phyloP scores from a whole-genome alignment of 2,797 vertebrate species.

The Sebastes taczanowskii region DNA sequence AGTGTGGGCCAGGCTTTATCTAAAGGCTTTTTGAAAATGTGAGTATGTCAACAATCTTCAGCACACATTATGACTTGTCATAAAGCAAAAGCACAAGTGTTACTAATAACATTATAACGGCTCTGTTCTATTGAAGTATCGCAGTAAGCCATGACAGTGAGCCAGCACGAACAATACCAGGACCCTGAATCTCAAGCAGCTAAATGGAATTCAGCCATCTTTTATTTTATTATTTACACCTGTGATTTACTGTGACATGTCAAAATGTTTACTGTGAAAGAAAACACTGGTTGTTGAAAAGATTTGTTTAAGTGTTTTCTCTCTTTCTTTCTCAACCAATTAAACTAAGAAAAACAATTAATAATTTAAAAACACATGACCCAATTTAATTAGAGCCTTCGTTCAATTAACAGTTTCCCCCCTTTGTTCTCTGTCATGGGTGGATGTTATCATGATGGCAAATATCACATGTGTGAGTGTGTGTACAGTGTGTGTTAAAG shows the following conservation, averaged over 20 bases:
- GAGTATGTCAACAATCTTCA: background rate
- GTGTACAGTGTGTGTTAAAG: constrained; percentile 2
- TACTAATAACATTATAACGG: background rate
- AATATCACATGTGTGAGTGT: constrained; percentile 77
- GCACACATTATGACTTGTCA: background rate
- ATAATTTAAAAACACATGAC: constrained; percentile 42
- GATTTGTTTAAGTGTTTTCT: background rate
- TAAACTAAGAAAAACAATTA: constrained; percentile 49
- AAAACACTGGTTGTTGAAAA: background rate
- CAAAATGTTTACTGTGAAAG: background rate
- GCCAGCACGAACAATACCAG: background rate
- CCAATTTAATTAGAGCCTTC: constrained; percentile 89
- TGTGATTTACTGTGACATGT: background rate
- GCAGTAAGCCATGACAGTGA: background rate
- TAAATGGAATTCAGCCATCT: background rate
- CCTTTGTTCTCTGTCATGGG: constrained; percentile 86
- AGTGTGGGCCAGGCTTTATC: no score
- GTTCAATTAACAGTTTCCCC: constrained; percentile 91
- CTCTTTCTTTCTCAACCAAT: constrained; percentile 18
- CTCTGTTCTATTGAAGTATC: background rate
- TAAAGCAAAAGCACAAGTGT: background rate
- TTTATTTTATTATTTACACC: background rate
- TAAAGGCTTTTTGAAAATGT: no score
- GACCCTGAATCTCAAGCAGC: background rate
- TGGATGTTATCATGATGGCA: constrained; percentile 90